A percentile compares a stretch with the other conserved stretches of the same genome.
Conservation (phyloP, 2,113 vertebrate species). For the Cololabis saira region DNA sequence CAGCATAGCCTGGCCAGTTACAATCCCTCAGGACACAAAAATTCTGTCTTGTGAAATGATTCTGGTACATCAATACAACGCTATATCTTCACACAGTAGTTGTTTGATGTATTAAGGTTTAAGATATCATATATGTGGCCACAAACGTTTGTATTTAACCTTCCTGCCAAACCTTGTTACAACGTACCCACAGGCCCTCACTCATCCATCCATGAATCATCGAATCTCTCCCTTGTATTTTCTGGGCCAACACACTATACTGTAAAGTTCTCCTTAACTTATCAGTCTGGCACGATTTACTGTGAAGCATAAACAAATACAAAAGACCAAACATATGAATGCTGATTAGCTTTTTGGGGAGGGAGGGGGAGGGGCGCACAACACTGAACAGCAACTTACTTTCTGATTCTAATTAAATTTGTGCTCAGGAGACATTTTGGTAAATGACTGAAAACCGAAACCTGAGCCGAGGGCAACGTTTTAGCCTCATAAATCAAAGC, state of each 20-base stretch:
- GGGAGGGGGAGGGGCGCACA: no score
- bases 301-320: background rate
- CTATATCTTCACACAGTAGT: no score
- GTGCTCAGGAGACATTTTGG: slow-evolving; percentile 23
- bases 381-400: no score
- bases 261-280: background rate
- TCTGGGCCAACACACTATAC: slow-evolving; percentile 6
- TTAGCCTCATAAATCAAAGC: slow-evolving; percentile 46
- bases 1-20: no score
- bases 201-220: slow-evolving; percentile 31
- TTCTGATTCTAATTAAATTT: slow-evolving; percentile 9
- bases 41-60: no score
- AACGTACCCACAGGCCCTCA: slow-evolving; percentile 2
- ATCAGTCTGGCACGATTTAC: background rate
- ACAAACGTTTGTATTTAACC: no score
- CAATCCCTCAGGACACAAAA: no score
- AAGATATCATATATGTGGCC: no score
- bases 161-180: background rate
- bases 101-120: no score
- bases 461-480: slow-evolving; percentile 34
- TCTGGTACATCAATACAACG: no score
- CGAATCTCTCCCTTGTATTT: slow-evolving; percentile 21
- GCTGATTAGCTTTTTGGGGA: no score
- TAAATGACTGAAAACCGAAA: slow-evolving; percentile 38
- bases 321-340: background rate